phyloP scores from a whole-genome alignment of 2,113 vertebrate species.

The Phyllopteryx taeniolatus region DNA sequence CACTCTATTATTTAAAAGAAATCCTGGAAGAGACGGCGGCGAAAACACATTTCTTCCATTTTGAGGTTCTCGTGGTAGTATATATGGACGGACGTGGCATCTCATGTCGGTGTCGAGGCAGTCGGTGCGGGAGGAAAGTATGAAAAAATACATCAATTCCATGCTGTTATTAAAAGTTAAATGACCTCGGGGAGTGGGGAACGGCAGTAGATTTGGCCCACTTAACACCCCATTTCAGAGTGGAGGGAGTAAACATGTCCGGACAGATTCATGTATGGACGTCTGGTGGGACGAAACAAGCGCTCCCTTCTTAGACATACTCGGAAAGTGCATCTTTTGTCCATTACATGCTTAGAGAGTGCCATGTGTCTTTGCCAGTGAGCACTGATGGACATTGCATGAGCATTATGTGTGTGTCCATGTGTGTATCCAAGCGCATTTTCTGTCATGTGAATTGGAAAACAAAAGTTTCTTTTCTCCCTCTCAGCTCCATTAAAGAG shows the following conservation, averaged over 20 bases:
- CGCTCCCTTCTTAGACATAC: slow-evolving; percentile 26
- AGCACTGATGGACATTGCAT: slow-evolving; percentile 38
- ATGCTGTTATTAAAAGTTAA: slow-evolving; percentile 70
- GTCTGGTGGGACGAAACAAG: slow-evolving; percentile 12
- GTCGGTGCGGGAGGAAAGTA: slow-evolving; percentile 16
- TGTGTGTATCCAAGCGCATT: slow-evolving; percentile 23
- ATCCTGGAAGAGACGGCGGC: slow-evolving; percentile 78
- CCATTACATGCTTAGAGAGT: slow-evolving; percentile 33
- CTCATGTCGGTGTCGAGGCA: slow-evolving; percentile 39
- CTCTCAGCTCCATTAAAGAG: neutral
- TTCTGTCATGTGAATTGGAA: neutral
- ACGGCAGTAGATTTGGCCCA: slow-evolving; percentile 60
- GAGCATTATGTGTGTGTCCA: slow-evolving; percentile 1
- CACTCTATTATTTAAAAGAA: slow-evolving; percentile 89
- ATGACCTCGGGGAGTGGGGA: slow-evolving; percentile 63
- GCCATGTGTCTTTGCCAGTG: slow-evolving; percentile 27
- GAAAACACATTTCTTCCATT: slow-evolving; percentile 95
- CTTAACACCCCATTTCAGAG: slow-evolving; percentile 60
- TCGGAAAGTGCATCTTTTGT: slow-evolving; percentile 50
- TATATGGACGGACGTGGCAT: slow-evolving; percentile 44
- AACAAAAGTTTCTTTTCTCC: neutral
- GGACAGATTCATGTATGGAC: slow-evolving; percentile 46
- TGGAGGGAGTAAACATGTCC: slow-evolving; percentile 52
- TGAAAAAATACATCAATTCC: slow-evolving; percentile 24
- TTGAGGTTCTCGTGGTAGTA: slow-evolving; percentile 79